A percentile compares a stretch with the other conserved stretches of the same genome.
Conservation (phyloP, 2,888 invertebrate genomes). For the Stenchaetothrips biformis region DNA sequence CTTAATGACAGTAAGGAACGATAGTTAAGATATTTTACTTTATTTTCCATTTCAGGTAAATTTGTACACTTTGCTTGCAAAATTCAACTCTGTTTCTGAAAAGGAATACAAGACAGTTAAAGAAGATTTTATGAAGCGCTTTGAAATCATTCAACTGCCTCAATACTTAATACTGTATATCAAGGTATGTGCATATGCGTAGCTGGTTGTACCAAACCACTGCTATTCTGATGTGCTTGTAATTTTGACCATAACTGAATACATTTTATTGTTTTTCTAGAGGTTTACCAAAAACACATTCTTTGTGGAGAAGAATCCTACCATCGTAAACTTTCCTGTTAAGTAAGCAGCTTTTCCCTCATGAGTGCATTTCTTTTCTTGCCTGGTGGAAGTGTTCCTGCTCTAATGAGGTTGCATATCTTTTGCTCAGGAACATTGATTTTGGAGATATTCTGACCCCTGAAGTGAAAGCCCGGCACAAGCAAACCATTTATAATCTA, state of each 20-base stretch:
- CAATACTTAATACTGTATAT: conserved; percentile 94
- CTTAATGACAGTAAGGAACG: background rate
- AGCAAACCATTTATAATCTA: conserved; percentile 87
- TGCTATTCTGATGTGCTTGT: background rate
- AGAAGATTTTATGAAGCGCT: conserved; percentile 95
- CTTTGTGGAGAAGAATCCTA: conserved; percentile 98
- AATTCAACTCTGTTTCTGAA: conserved; percentile 92
- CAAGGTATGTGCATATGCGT: conserved; percentile 53
- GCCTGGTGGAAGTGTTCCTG: background rate
- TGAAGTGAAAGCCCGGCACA: conserved; percentile 71
- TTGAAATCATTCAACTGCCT: conserved; percentile 89
- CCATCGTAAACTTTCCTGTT: conserved; percentile 99
- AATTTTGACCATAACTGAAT: conserved; percentile 26
- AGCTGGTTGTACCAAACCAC: background rate
- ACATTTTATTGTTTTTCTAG: conserved; percentile 45
- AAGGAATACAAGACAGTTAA: conserved; percentile 99
- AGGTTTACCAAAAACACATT: conserved; percentile 98
- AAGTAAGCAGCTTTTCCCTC: conserved; percentile 62
- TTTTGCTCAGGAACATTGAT: conserved; percentile 78
- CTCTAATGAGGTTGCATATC: background rate
- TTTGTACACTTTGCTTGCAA: conserved; percentile 84
- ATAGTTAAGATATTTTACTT: conserved; percentile 29
- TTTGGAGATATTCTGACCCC: conserved; percentile 90
- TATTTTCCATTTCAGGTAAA: conserved; percentile 63
- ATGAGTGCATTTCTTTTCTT: conserved; percentile 24